phyloP scores from a whole-genome alignment of 2,113 vertebrate species.

The Abramis brama region DNA sequence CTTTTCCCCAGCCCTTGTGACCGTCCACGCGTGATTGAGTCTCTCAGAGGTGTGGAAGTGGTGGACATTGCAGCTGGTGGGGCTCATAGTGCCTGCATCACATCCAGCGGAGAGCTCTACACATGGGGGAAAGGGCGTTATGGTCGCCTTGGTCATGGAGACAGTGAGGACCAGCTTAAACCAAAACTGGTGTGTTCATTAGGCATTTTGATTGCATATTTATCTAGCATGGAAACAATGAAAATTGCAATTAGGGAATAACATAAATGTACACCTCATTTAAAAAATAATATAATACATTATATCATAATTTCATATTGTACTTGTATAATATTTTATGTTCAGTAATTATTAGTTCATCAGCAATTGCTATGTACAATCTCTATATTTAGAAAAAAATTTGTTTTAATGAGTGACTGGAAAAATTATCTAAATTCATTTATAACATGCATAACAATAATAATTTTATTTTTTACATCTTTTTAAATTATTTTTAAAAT shows the following conservation, averaged over 20 bases:
- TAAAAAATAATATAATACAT: too few species aligned
- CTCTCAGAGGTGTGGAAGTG: slow-evolving; percentile 93
- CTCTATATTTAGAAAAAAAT: background rate
- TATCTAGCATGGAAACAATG: background rate
- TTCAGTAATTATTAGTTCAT: background rate
- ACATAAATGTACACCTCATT: background rate
- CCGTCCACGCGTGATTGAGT: slow-evolving; percentile 95
- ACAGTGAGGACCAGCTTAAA: slow-evolving; percentile 97
- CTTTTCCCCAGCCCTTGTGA: slow-evolving; percentile 87
- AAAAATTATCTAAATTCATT: background rate
- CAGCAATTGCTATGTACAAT: background rate
- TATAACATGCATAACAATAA: background rate
- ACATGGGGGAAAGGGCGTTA: slow-evolving; percentile 98
- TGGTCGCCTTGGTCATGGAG: slow-evolving; percentile 92
- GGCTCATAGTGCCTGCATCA: slow-evolving; percentile 96
- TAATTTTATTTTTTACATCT: background rate
- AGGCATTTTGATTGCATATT: background rate
- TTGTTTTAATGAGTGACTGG: background rate
- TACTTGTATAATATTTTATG: background rate
- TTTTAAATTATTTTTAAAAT: background rate
- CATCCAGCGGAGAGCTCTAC: slow-evolving; percentile 94
- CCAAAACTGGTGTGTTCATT: slow-evolving; percentile 86
- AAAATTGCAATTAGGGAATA: too few species aligned
- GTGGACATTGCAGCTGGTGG: slow-evolving; percentile 95
- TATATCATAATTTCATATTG: background rate